Conservation (phyloP, 2,113 vertebrate genomes). For the Illadopsis cleaveri region DNA sequence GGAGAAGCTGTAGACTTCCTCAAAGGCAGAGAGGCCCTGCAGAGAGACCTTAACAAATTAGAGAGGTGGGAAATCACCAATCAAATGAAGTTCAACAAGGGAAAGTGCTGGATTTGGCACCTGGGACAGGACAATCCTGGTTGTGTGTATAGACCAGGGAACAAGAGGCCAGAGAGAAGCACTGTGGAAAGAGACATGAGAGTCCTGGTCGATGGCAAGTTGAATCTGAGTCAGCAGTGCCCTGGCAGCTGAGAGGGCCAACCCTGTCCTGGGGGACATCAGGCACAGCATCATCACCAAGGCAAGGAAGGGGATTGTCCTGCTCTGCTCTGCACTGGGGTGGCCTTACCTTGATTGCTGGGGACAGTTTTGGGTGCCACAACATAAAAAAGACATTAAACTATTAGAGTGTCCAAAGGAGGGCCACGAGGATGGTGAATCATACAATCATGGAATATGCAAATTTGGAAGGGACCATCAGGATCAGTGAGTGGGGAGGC, state of each 20-base stretch:
- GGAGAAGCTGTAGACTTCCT: background rate
- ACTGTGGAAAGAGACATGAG: background rate
- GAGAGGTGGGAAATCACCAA: background rate
- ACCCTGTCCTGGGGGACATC: rapidly evolving
- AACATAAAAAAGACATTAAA: background rate
- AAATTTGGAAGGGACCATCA: background rate
- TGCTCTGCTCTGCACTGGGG: background rate
- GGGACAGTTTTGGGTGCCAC: background rate
- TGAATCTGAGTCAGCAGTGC: background rate
- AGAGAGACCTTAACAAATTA: background rate
- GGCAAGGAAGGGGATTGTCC: background rate
- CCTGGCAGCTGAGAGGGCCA: background rate
- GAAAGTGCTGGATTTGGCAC: background rate
- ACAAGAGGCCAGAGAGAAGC: background rate
- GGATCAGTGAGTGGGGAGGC: background rate
- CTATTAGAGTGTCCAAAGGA: background rate
- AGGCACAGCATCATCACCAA: rapidly evolving
- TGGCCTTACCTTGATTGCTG: rapidly evolving
- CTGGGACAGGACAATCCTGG: background rate
- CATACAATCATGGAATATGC: background rate
- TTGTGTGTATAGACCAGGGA: background rate
- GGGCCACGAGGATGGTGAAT: background rate
- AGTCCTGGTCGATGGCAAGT: background rate
- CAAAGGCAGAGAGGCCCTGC: rapidly evolving
- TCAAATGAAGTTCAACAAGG: background rate